Conservation (phyloP, 2,888 invertebrate genomes). For the Pristionchus arcanus region DNA sequence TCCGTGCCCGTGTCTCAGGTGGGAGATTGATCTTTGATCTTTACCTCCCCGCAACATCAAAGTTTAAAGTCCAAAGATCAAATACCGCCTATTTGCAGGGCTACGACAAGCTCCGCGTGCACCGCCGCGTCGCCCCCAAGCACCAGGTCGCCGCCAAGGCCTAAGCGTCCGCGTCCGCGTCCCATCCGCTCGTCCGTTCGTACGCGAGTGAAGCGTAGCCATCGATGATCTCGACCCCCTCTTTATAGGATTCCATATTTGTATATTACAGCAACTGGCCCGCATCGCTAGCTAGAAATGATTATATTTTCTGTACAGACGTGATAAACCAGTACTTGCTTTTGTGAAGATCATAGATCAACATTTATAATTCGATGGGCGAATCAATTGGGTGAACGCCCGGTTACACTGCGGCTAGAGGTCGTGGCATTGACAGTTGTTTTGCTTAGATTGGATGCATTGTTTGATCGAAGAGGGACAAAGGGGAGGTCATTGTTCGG, state of each 20-base stretch:
- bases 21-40: not conserved
- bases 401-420: not conserved
- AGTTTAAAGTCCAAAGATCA: not conserved
- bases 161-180: slow-evolving; percentile 4
- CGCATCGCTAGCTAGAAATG: not conserved
- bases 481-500: not conserved
- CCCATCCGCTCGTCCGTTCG: not conserved
- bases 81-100: not conserved
- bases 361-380: not conserved
- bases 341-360: not conserved
- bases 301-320: slow-evolving; percentile 25
- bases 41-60: not conserved
- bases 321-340: slow-evolving; percentile 13
- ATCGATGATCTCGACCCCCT: not conserved
- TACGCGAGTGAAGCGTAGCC: not conserved
- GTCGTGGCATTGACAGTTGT: not conserved
- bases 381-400: not conserved
- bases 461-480: not conserved
- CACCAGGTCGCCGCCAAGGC: slow-evolving; percentile 33
- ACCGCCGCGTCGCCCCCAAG: slow-evolving; percentile 25
- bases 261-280: not conserved
- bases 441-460: not conserved
- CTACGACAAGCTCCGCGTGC: slow-evolving; percentile 28
- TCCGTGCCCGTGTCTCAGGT: slow-evolving; percentile 32
- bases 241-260: not conserved